phyloP scores from a whole-genome alignment of 2,113 vertebrate genomes.

The Oryzias curvinotus region DNA sequence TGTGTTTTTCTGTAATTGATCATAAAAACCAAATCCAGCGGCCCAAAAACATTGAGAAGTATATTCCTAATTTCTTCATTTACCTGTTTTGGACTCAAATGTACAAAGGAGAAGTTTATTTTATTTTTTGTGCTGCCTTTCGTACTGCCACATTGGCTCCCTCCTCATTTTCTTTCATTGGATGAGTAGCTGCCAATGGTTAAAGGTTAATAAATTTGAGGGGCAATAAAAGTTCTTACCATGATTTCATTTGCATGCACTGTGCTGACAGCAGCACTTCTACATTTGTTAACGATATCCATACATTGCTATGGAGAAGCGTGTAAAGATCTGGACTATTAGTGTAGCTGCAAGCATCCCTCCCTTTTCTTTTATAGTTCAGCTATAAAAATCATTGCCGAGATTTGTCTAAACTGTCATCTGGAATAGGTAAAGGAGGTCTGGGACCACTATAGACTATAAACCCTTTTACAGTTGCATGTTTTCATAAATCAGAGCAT shows the following conservation, averaged over 20 bases:
- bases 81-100: constrained; percentile 24
- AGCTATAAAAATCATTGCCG: constrained; percentile 22
- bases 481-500: too few relatives aligned
- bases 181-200: constrained; percentile 38
- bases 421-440: not conserved
- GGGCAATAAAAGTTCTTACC: constrained; percentile 39
- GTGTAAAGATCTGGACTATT: constrained; percentile 14
- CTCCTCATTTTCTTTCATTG: constrained; percentile 9
- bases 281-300: constrained; percentile 52
- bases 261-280: constrained; percentile 58
- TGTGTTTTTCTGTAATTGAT: not conserved
- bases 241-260: constrained; percentile 56
- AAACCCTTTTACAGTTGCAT: too few relatives aligned
- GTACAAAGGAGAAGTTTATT: not conserved
- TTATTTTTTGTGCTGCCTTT: not conserved
- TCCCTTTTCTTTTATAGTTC: constrained; percentile 17
- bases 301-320: constrained; percentile 16
- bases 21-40: constrained; percentile 2
- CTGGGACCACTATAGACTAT: not conserved
- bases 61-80: not conserved
- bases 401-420: constrained; percentile 34
- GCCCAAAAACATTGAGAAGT: not conserved
- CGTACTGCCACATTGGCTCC: too few relatives aligned
- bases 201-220: constrained; percentile 48
- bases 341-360: constrained; percentile 9